A percentile compares a stretch with the other conserved stretches of the same genome.
phyloP scores from a whole-genome alignment of 2,797 vertebrate genomes.

The Anguilla anguilla region DNA sequence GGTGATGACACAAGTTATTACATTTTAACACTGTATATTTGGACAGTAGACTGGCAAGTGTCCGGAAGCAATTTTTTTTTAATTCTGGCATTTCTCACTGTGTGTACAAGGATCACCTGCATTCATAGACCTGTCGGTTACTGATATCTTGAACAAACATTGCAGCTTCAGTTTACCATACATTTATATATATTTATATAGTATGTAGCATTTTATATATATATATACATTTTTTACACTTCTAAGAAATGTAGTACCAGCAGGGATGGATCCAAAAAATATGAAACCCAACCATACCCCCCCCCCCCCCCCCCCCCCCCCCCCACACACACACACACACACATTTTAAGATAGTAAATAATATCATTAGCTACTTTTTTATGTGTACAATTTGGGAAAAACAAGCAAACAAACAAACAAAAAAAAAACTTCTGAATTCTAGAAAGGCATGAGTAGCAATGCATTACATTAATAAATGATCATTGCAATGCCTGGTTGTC shows the following conservation, averaged over 20 bases:
- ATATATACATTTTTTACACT: not conserved
- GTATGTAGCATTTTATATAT: no score
- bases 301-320: no score
- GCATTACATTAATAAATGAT: not conserved
- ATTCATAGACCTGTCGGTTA: not conserved
- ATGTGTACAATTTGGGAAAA: no score
- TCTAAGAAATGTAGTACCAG: not conserved
- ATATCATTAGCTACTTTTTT: no score
- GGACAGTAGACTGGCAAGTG: conserved; percentile 45
- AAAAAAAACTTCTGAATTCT: not conserved
- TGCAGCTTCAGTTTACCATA: not conserved
- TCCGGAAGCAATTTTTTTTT: not conserved
- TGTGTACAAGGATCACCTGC: not conserved
- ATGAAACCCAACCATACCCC: no score
- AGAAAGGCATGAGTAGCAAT: not conserved
- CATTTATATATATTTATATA: not conserved
- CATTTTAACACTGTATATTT: conserved; percentile 66
- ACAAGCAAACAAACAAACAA: not conserved
- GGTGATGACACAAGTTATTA: conserved; percentile 58
- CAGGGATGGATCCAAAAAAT: no score
- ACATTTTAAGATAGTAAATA: no score
- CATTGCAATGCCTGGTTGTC: not conserved
- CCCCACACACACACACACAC: no score
- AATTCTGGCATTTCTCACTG: not conserved
- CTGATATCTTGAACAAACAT: not conserved